phyloP scores from a whole-genome alignment of 2,113 vertebrate genomes.

The Lycaon pictus region DNA sequence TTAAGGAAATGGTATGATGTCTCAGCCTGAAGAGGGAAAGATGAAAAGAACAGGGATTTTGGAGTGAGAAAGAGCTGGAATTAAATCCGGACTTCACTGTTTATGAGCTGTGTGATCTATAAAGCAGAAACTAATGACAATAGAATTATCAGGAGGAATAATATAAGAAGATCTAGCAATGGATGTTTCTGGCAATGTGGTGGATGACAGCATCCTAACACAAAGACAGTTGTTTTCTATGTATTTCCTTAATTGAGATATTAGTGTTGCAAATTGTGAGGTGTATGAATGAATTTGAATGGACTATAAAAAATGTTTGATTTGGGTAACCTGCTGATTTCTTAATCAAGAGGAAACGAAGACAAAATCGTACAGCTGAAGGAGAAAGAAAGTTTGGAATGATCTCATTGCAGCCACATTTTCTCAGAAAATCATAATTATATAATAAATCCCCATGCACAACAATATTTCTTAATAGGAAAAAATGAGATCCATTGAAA shows the following conservation, averaged over 20 bases:
- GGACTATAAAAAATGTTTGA: background rate
- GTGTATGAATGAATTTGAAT: background rate
- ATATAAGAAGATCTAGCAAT: background rate
- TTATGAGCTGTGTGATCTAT: background rate
- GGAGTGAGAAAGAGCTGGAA: background rate
- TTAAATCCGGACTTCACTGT: background rate
- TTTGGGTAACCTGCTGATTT: background rate
- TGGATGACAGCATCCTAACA: background rate
- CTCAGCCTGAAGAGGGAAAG: background rate
- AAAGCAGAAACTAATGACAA: background rate
- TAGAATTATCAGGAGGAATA: background rate
- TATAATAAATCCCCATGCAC: background rate
- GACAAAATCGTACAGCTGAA: background rate
- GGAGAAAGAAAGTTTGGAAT: background rate
- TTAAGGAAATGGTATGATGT: background rate
- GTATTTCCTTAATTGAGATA: background rate
- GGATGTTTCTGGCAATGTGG: background rate
- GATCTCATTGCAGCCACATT: background rate
- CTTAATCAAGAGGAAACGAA: background rate
- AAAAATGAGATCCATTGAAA: constrained; percentile 36
- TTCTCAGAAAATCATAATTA: constrained; percentile 29
- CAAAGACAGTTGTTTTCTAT: background rate
- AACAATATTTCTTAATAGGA: background rate
- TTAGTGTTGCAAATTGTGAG: background rate
- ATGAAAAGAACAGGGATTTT: background rate